These are phyloP conservation scores for Troides aeacus DNA, from an alignment of 2,888 invertebrate genomes.

Conservation along the genomic window DNA sequence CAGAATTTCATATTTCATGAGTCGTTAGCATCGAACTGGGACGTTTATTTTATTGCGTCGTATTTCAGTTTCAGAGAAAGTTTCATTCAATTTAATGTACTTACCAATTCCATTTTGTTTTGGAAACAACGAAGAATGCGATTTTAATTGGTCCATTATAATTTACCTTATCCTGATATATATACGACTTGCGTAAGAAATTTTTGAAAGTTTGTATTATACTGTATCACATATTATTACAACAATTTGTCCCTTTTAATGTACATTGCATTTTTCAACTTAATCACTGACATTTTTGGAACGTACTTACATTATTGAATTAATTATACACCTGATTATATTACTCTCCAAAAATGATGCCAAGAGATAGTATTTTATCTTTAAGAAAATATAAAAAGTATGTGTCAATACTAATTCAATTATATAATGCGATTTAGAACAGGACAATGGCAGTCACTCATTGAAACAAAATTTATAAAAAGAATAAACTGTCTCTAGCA, in stretches of 20 bases:
- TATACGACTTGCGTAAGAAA: constrained; percentile 34
- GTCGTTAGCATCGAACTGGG: constrained; percentile 42
- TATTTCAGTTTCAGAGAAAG: constrained; percentile 50
- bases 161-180: constrained; percentile 35
- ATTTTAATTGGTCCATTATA: constrained; percentile 53
- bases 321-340: neutral
- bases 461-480: neutral
- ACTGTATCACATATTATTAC: neutral
- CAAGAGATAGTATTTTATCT: too few relatives aligned
- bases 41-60: constrained; percentile 32
- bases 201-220: constrained; percentile 14
- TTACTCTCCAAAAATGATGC: neutral
- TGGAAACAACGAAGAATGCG: constrained; percentile 44
- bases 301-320: neutral
- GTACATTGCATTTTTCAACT: too few relatives aligned
- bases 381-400: too few relatives aligned
- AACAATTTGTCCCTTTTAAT: neutral
- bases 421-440: too few relatives aligned
- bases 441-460: neutral
- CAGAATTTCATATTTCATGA: constrained; percentile 42
- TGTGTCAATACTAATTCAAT: too few relatives aligned
- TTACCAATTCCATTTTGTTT: constrained; percentile 42
- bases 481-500: neutral
- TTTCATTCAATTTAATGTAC: constrained; percentile 38
- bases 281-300: neutral